These are phyloP conservation scores for Chrysochloris asiatica DNA, from an alignment of 2,113 vertebrate genomes.

Conservation along the genomic window DNA sequence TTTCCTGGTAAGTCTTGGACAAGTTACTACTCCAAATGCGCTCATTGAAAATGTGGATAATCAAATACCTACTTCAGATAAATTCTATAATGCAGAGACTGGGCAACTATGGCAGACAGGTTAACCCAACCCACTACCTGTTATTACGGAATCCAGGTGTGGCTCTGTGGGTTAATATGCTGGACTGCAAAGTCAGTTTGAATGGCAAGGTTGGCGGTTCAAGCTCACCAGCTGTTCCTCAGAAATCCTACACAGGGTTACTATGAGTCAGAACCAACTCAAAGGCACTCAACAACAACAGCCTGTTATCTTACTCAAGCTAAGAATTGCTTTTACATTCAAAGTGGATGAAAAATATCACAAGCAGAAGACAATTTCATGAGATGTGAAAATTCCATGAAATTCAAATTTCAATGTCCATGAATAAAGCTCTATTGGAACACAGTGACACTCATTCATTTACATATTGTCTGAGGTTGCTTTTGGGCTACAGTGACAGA, in stretches of 20 bases:
- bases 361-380: not conserved
- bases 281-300: too few species aligned
- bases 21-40: not conserved
- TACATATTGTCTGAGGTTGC: rapidly evolving
- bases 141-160: too few species aligned
- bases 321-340: not conserved
- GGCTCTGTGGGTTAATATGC: too few species aligned
- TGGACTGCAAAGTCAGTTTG: too few species aligned
- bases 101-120: not conserved
- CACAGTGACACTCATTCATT: rapidly evolving
- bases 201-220: too few species aligned
- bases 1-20: not conserved
- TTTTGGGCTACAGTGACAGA: too few species aligned
- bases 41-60: not conserved
- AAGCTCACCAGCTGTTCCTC: too few species aligned
- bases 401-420: not conserved
- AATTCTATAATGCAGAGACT: not conserved
- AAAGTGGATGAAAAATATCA: not conserved
- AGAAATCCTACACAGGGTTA: too few species aligned
- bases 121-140: not conserved
- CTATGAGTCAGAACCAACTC: too few species aligned
- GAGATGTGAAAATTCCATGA: not conserved
- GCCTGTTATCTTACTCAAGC: too few species aligned
- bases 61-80: not conserved
- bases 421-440: not conserved